Base-by-base conservation (phyloP, 2,888 invertebrate species). In the Hipparchia semele region DNA sequence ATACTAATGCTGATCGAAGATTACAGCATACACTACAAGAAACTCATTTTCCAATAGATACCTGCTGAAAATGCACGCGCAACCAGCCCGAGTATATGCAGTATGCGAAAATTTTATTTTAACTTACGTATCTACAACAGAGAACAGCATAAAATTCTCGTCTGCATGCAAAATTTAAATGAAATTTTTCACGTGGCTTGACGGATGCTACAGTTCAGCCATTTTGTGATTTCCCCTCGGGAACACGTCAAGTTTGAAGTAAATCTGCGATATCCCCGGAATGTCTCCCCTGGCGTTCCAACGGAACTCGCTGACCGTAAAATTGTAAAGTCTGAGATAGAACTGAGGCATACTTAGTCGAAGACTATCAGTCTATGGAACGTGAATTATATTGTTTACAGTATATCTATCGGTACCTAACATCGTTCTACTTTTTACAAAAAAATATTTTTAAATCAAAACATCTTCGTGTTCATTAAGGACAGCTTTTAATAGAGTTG, bases 291-390 rank as follows among this genome's bases (percentile, higher is more conserved):
- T 81, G 90, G 86, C 86, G 82, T 86, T 82, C 83, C 84, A 84
- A 84, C 86, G 87, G 87, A 89, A 89, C 88, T 85, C 91, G 86
- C 87, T 90, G 90, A 91, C 91, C 92, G 91, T 91, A 92, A 92
- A 92, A 92, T 92, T 92, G 91, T 91, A 91, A 92, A 92, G 91
- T 92, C 91, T 91, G 87, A 87, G 84, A 91, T 91, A 92, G 91
- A 92, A 91, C 90, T 88, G 84, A 83, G 81, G 84, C 82, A 84
- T 86, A 72, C 76, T 77, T 85, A 83, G 73, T 74, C 72, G 75
- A 74, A 73, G 39, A 33, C 59, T 8, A 39, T 60, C 59, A 33
- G 7, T 58, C 58, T 58, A 13, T 23, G 39, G 10, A 60, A 39
- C 39, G 5, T 0, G 6, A 5, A 56, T 13, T 6, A 5, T 5